Conservation (phyloP, 2,888 invertebrate species). For the Meloe dianella region DNA sequence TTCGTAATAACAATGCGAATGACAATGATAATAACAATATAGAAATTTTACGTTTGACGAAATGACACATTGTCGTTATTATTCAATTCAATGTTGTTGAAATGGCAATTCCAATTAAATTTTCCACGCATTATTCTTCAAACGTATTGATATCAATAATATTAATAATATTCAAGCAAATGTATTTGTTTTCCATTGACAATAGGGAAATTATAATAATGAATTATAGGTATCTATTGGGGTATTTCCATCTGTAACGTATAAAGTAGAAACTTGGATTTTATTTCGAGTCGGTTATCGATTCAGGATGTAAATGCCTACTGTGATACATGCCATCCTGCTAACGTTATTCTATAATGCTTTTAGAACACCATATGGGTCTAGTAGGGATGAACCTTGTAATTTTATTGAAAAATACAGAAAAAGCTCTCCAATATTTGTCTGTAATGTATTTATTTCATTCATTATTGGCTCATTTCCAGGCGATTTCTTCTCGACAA, state of each 20-base stretch:
- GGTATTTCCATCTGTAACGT: neutral
- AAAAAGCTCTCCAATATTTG: neutral
- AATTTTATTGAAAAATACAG: neutral
- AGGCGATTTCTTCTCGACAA: too few relatives aligned
- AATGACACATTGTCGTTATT: neutral
- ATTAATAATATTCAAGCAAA: too few relatives aligned
- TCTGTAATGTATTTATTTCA: neutral
- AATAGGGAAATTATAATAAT: too few relatives aligned
- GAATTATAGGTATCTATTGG: too few relatives aligned
- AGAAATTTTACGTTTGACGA: neutral
- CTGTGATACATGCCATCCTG: slow-evolving; percentile 1
- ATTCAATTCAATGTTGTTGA: too few relatives aligned
- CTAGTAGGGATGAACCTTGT: neutral
- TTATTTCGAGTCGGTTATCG: neutral
- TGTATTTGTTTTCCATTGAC: neutral
- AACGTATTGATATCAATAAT: too few relatives aligned
- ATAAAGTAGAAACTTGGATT: neutral
- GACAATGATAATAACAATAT: neutral
- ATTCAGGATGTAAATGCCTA: neutral
- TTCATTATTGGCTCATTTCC: too few relatives aligned
- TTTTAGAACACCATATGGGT: slow-evolving; percentile 10
- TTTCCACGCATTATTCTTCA: too few relatives aligned
- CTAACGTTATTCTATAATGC: slow-evolving; percentile 1
- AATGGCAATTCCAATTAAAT: neutral
- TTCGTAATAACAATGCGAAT: neutral